phyloP scores from a whole-genome alignment of 2,113 vertebrate genomes.

The Gadus chalcogrammus region DNA sequence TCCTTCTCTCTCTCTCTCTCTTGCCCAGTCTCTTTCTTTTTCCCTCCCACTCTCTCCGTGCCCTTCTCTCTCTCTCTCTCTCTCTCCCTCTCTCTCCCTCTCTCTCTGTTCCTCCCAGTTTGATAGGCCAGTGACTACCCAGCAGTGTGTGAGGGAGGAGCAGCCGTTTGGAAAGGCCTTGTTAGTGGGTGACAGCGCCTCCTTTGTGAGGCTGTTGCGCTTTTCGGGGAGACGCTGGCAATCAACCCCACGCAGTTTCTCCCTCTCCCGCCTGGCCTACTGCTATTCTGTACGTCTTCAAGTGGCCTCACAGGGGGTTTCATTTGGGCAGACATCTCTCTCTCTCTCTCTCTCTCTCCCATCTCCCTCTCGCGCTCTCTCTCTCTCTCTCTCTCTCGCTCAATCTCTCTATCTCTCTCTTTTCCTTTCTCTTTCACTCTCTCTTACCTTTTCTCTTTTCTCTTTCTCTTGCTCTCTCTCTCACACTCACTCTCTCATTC shows the following conservation, averaged over 20 bases:
- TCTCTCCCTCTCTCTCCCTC: neutral
- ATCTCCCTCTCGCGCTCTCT: neutral
- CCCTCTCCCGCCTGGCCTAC: slow-evolving; percentile 38
- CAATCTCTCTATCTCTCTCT: neutral
- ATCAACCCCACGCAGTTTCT: slow-evolving; percentile 38
- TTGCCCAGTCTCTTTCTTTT: neutral
- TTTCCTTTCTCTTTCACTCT: neutral
- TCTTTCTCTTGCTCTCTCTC: no score
- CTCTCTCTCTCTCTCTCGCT: neutral
- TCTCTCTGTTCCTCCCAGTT: slow-evolving; percentile 2
- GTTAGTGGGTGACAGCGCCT: slow-evolving; percentile 44
- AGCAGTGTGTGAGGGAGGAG: slow-evolving; percentile 19
- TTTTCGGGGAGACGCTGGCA: slow-evolving; percentile 39
- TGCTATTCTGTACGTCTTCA: slow-evolving; percentile 31
- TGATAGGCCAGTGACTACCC: slow-evolving; percentile 10
- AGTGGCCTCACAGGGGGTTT: slow-evolving; percentile 26
- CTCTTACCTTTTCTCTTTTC: no score
- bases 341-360: neutral
- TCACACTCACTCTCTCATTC: no score
- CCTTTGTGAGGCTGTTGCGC: slow-evolving; percentile 26
- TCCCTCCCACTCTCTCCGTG: neutral
- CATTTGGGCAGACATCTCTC: neutral
- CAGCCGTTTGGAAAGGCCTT: slow-evolving; percentile 31
- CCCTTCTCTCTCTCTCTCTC: no score
- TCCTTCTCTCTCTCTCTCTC: no score